Percentiles rank a stretch among this genome's conserved stretches.
Evolutionary conservation across 1,140 invertebrate species (phyloP).

Genomic region (Hirudo medicinalis): DNA sequence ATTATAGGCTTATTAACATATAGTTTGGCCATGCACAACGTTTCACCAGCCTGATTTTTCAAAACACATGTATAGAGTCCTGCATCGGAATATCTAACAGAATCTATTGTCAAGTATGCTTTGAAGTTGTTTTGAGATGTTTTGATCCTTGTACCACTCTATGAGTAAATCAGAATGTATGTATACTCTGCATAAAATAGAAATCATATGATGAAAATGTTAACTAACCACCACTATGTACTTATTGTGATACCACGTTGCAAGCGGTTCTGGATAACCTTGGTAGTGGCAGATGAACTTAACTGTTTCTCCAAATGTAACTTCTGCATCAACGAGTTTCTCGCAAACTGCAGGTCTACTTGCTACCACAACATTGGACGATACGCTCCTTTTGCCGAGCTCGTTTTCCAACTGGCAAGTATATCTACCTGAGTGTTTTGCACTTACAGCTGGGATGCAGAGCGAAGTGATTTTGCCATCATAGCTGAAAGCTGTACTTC

Average conservation of each 20-base stretch:
- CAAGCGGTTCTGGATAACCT: slow-evolving; percentile 23
- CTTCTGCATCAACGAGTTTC: slow-evolving; percentile 9
- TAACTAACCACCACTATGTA: slow-evolving; percentile 14
- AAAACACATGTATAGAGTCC: slow-evolving; percentile 10
- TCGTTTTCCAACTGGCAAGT: slow-evolving; percentile 21
- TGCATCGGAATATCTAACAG: background rate
- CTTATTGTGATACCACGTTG: slow-evolving; percentile 22
- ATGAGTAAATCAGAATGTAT: no score
- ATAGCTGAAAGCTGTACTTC: background rate
- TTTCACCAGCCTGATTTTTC: slow-evolving; percentile 24
- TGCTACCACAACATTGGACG: slow-evolving; percentile 14
- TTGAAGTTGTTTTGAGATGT: no score
- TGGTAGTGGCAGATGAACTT: slow-evolving; percentile 15
- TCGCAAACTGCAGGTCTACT: slow-evolving; percentile 13
- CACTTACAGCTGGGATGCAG: background rate
- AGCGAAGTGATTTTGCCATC: slow-evolving; percentile 4
- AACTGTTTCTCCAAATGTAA: background rate
- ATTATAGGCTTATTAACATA: background rate
- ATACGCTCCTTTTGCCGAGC: slow-evolving; percentile 8
- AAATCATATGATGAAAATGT: background rate
- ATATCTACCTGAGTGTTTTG: slow-evolving; percentile 19
- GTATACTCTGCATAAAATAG: background rate
- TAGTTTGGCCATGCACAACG: slow-evolving; percentile 15
- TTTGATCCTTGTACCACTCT: no score
- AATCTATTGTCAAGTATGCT: background rate